phyloP scores from a whole-genome alignment of 2,113 vertebrate genomes.

The Bufo gargarizans region DNA sequence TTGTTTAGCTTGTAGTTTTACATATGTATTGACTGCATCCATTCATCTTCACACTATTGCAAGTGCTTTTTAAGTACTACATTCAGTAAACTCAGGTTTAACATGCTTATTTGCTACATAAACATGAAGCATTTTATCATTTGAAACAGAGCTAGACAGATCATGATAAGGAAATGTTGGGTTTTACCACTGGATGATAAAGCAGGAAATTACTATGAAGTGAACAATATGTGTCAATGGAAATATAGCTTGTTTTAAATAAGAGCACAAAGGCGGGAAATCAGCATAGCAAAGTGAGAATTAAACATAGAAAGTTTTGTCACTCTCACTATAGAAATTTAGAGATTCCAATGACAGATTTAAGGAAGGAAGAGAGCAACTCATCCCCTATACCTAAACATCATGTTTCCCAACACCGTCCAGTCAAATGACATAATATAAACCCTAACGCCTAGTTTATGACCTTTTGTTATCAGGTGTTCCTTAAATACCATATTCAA shows the following conservation, averaged over 20 bases:
- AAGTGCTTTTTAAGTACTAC: not conserved
- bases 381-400: conserved; percentile 23
- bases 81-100: not conserved
- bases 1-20: not conserved
- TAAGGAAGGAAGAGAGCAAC: conserved; percentile 41
- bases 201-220: conserved; percentile 32
- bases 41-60: not conserved
- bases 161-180: not conserved
- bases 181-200: conserved; percentile 10
- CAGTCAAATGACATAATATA: not conserved
- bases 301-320: conserved; percentile 16
- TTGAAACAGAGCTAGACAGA: not conserved
- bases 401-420: conserved; percentile 27
- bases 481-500: not conserved
- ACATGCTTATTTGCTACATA: not conserved
- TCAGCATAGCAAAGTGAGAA: conserved; percentile 32
- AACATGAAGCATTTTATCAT: not conserved
- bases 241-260: conserved; percentile 27
- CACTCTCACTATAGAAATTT: conserved; percentile 31
- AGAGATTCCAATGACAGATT: conserved; percentile 13
- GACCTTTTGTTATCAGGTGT: not conserved
- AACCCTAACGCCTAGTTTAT: not conserved
- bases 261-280: conserved; percentile 12
- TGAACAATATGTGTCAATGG: conserved; percentile 55
- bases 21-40: not conserved